phyloP scores from a whole-genome alignment of 2,113 vertebrate species.

The Nesoenas mayeri region DNA sequence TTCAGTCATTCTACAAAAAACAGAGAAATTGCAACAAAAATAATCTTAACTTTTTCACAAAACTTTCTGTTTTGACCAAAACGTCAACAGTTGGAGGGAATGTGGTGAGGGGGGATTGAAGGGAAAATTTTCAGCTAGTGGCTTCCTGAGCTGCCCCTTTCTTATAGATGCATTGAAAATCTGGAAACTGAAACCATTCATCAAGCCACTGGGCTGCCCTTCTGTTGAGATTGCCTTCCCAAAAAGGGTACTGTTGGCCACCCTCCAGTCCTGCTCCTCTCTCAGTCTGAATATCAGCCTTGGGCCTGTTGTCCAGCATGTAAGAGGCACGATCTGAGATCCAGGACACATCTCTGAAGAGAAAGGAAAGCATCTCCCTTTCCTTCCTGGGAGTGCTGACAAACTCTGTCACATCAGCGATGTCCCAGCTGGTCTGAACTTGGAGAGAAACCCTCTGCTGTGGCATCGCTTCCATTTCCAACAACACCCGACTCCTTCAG shows the following conservation, averaged over 20 bases:
- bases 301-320: not conserved
- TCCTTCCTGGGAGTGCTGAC: not conserved
- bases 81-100: not conserved
- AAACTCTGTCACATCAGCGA: not conserved
- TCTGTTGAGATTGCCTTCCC: not conserved
- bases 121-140: not conserved
- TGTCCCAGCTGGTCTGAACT: not conserved
- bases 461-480: not conserved
- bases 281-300: not conserved
- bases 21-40: not conserved
- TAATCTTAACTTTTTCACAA: not conserved
- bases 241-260: not conserved
- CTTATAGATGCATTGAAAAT: not conserved
- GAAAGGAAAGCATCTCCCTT: not conserved
- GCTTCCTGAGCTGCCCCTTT: not conserved
- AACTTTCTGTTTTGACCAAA: not conserved
- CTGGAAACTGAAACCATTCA: not conserved
- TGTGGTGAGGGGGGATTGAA: not conserved
- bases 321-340: accelerated
- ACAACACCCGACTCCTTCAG: not conserved
- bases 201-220: not conserved
- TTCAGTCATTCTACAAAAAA: not conserved
- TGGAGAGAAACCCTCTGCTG: not conserved
- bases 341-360: not conserved
- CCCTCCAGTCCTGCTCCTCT: not conserved